Evolutionary conservation across 2,113 vertebrate species (phyloP).

Genomic region (Dissostichus mawsoni): DNA sequence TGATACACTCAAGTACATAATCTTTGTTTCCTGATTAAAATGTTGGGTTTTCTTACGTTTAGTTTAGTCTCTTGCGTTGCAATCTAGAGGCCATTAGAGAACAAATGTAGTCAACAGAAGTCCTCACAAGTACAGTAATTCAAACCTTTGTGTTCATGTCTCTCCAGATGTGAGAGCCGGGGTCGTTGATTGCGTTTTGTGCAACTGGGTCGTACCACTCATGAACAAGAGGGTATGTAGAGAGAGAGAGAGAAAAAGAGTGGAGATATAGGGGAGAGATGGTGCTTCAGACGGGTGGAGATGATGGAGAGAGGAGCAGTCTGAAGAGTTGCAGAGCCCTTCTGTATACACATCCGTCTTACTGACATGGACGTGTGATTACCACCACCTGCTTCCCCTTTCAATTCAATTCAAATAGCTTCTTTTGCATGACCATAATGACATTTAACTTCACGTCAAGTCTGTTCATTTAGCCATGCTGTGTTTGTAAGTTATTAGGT

Average conservation of each 20-base stretch:
- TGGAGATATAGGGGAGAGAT: background rate
- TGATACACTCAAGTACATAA: too few relatives aligned
- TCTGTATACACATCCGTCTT: slow-evolving; percentile 35
- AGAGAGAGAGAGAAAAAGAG: background rate
- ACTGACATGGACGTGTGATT: slow-evolving; percentile 41
- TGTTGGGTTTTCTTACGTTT: background rate
- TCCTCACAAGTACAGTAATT: background rate
- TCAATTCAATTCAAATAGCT: background rate
- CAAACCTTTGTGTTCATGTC: background rate
- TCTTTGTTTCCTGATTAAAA: too few relatives aligned
- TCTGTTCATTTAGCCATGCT: too few relatives aligned
- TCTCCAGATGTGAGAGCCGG: background rate
- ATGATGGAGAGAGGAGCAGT: slow-evolving; percentile 3
- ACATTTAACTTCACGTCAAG: too few relatives aligned
- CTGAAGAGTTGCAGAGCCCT: background rate
- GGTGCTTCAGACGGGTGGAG: background rate
- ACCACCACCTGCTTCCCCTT: slow-evolving; percentile 19
- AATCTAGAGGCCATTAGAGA: too few relatives aligned
- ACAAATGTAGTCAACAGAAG: background rate
- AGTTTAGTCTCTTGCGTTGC: background rate
- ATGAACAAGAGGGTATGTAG: background rate
- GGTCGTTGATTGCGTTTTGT: background rate
- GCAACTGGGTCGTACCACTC: slow-evolving; percentile 1
- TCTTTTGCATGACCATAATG: too few relatives aligned
- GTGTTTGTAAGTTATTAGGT: too few relatives aligned